Conservation (phyloP, 2,113 vertebrate genomes). For the Antigone vipio region DNA sequence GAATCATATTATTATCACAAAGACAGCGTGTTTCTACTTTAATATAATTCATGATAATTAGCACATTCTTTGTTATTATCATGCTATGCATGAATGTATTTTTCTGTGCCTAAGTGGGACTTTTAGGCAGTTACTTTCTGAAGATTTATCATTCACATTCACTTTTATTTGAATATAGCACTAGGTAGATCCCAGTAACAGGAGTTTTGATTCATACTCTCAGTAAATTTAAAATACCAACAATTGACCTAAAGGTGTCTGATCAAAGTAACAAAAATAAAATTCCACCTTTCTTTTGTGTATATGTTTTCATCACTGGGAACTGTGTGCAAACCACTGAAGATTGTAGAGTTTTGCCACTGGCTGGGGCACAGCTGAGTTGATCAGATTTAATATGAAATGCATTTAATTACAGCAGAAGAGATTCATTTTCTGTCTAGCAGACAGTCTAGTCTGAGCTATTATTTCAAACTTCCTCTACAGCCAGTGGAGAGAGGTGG, state of each 20-base stretch:
- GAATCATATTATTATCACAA: background rate
- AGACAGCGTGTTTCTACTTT: background rate
- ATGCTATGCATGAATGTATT: background rate
- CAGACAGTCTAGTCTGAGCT: background rate
- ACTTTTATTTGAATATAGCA: background rate
- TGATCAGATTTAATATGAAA: background rate
- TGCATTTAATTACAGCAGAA: background rate
- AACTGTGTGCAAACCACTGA: background rate
- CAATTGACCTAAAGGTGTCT: background rate
- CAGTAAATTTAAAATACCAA: background rate
- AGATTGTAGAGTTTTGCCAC: background rate
- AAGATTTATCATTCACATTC: background rate
- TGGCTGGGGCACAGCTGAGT: background rate
- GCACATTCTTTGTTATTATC: background rate
- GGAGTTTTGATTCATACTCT: background rate
- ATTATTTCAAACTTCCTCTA: background rate
- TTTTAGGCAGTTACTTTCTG: background rate
- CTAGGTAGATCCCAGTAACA: background rate
- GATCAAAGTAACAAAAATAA: background rate
- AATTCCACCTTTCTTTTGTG: background rate
- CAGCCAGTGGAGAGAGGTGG: background rate
- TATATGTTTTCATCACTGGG: background rate
- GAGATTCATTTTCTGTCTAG: background rate
- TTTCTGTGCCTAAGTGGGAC: background rate
- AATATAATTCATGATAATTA: background rate